A percentile compares a stretch with the other conserved stretches of the same genome.
Evolutionary conservation across 1,140 invertebrate genomes (phyloP).

Genomic region (Eubasilissa regina): DNA sequence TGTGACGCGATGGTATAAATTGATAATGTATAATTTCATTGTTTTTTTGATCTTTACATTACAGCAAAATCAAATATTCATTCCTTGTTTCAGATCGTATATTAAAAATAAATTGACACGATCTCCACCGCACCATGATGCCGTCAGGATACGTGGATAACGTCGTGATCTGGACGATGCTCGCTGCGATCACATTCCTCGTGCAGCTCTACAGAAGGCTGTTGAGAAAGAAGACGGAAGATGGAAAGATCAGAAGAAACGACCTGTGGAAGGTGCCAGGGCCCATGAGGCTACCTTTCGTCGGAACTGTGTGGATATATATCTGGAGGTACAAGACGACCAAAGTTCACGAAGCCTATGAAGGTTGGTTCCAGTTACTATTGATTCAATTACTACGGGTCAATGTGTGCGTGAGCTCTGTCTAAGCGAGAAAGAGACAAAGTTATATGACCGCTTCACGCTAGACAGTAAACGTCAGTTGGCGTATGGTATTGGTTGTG

Average conservation of each 20-base stretch:
- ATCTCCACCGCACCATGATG: background rate
- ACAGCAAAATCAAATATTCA: too few species aligned
- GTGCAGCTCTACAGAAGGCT: constrained; percentile 24
- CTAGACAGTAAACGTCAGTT: too few species aligned
- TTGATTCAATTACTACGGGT: too few species aligned
- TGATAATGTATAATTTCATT: too few species aligned
- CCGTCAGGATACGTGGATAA: background rate
- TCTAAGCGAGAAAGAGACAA: too few species aligned
- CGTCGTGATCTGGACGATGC: background rate
- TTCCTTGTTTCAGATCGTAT: background rate
- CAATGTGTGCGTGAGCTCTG: too few species aligned
- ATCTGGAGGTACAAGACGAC: constrained; percentile 81
- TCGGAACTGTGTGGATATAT: constrained; percentile 90
- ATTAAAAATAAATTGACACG: too few species aligned
- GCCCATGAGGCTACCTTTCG: constrained; percentile 79
- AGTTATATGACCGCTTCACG: too few species aligned
- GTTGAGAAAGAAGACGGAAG: background rate
- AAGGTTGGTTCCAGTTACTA: constrained; percentile 69
- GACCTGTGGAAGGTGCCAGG: constrained; percentile 75
- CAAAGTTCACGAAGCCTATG: constrained; percentile 86
- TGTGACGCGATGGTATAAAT: too few species aligned
- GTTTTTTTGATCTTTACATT: too few species aligned
- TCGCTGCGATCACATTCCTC: constrained; percentile 38
- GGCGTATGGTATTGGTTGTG: too few species aligned
- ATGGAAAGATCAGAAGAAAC: constrained; percentile 6